Conservation (phyloP, 1,140 invertebrate genomes). For the Stegodyphus mimosarum region DNA sequence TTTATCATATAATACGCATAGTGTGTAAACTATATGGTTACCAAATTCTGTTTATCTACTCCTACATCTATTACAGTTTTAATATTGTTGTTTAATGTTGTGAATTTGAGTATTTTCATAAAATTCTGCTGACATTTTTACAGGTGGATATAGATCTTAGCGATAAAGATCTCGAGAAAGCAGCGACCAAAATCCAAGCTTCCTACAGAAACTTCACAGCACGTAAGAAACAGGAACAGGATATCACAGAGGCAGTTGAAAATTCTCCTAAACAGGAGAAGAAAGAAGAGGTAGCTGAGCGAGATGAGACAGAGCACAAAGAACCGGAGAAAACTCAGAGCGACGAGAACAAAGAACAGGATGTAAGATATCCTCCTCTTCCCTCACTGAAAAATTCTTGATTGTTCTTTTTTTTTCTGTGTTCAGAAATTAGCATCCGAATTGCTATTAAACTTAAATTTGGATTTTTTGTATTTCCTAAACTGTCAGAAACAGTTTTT, state of each 20-base stretch:
- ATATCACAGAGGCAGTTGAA: background rate
- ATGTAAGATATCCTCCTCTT: background rate
- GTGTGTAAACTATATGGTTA: too few relatives aligned
- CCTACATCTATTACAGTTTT: background rate
- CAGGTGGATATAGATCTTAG: conserved; percentile 49
- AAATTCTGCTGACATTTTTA: background rate
- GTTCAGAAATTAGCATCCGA: background rate
- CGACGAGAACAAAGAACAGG: background rate
- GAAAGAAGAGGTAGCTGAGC: background rate
- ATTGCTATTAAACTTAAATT: too few relatives aligned
- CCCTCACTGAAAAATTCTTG: background rate
- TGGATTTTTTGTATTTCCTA: too few relatives aligned
- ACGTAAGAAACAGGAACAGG: conserved; percentile 14
- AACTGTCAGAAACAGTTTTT: too few relatives aligned
- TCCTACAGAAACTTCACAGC: conserved; percentile 51
- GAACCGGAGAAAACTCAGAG: background rate
- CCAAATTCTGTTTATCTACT: background rate
- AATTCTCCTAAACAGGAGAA: background rate
- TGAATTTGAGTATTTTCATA: background rate
- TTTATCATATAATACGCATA: too few relatives aligned
- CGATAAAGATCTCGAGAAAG: conserved; percentile 47
- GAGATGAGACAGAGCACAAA: background rate
- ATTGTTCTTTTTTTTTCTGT: background rate
- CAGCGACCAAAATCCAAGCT: conserved; percentile 56
- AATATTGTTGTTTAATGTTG: background rate